phyloP scores from a whole-genome alignment of 1,140 invertebrate species.

The Drosophila ohnishii region DNA sequence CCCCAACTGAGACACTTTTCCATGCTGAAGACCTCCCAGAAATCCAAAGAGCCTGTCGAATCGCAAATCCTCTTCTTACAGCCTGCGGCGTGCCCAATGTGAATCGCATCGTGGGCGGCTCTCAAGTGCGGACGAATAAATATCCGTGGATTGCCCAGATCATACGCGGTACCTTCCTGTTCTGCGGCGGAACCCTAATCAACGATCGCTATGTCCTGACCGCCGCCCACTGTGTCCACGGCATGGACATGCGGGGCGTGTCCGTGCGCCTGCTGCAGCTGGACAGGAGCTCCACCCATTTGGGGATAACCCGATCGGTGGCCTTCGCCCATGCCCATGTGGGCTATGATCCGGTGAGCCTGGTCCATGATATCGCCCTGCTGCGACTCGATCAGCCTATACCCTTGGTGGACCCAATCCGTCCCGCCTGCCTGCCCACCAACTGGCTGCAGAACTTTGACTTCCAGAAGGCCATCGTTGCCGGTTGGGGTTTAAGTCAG shows the following conservation, averaged over 20 bases:
- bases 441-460: conserved; percentile 65
- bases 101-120: conserved; percentile 81
- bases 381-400: conserved; percentile 86
- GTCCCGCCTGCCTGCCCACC: conserved; percentile 92
- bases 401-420: conserved; percentile 90
- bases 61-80: conserved; percentile 27
- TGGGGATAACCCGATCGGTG: conserved; percentile 61
- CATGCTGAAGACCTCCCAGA: conserved; percentile 11
- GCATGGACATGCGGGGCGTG: conserved; percentile 86
- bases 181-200: conserved; percentile 79
- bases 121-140: conserved; percentile 73
- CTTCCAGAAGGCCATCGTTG: conserved; percentile 81
- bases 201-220: conserved; percentile 84
- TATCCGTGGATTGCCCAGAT: conserved; percentile 82
- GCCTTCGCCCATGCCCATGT: conserved; percentile 58
- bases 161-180: conserved; percentile 58
- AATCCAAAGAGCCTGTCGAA: not conserved
- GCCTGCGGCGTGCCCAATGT: conserved; percentile 78
- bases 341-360: conserved; percentile 61
- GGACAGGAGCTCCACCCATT: conserved; percentile 85
- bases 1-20: conserved; percentile 4
- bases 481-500: conserved; percentile 94
- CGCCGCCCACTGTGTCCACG: conserved; percentile 84
- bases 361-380: conserved; percentile 92
- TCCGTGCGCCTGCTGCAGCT: conserved; percentile 88